phyloP scores from a whole-genome alignment of 2,888 invertebrate genomes.

The Meteorus colon region DNA sequence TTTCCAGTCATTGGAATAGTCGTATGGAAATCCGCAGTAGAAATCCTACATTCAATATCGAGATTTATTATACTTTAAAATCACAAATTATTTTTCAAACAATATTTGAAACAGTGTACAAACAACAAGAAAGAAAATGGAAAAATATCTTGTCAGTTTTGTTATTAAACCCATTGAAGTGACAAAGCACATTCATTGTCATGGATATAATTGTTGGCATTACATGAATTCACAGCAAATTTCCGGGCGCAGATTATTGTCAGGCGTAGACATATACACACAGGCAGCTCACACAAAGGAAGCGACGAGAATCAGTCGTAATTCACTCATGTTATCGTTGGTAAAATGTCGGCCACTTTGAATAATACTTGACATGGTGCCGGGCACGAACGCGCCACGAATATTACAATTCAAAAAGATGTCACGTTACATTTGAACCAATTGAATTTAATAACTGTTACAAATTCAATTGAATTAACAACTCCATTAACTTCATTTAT shows the following conservation, averaged over 20 bases:
- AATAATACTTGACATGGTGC: neutral
- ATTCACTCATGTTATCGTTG: conserved; percentile 8
- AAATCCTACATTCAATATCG: no score
- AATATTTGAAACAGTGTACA: no score
- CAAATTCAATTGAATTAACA: neutral
- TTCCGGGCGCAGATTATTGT: neutral
- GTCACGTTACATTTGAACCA: neutral
- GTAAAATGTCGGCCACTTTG: neutral
- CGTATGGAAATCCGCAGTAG: no score
- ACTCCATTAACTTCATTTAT: neutral
- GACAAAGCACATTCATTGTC: neutral
- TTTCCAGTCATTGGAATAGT: no score
- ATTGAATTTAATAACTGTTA: neutral
- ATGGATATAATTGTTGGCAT: neutral
- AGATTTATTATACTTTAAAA: no score
- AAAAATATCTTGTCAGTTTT: neutral
- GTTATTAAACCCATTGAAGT: neutral
- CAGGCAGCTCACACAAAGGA: neutral
- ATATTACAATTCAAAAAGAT: neutral
- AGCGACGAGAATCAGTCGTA: neutral
- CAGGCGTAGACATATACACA: neutral
- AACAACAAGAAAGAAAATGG: no score
- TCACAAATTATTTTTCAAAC: no score
- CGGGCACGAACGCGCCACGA: neutral
- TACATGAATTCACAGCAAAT: neutral